Conservation (phyloP, 2,113 vertebrate species). For the Rhabdornis inornatus region DNA sequence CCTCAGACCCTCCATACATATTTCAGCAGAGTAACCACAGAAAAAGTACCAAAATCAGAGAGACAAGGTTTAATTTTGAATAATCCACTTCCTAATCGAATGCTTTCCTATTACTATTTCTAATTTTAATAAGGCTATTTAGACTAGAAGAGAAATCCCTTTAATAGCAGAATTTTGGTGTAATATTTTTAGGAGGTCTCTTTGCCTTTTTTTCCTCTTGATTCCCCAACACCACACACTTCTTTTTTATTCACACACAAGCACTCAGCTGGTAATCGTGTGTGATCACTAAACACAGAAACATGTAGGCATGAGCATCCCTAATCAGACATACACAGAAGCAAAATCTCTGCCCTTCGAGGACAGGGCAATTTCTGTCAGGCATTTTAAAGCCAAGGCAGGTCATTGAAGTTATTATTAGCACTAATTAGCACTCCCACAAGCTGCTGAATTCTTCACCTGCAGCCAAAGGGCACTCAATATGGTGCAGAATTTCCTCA, state of each 20-base stretch:
- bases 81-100: background rate
- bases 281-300: background rate
- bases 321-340: background rate
- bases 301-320: rapidly evolving
- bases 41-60: background rate
- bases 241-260: background rate
- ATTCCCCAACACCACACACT: background rate
- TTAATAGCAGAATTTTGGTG: background rate
- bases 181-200: background rate
- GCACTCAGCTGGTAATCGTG: background rate
- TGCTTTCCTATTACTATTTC: background rate
- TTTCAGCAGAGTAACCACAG: background rate
- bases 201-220: background rate
- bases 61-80: background rate
- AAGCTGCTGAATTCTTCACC: slow-evolving; percentile 13
- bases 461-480: slow-evolving; percentile 5
- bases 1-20: background rate
- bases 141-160: background rate
- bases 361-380: slow-evolving; percentile 10
- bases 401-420: slow-evolving; percentile 41
- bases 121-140: background rate
- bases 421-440: slow-evolving; percentile 33
- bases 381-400: slow-evolving; percentile 34
- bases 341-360: background rate
- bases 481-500: slow-evolving; percentile 5